Base-by-base conservation (phyloP, 1,140 invertebrate genomes). In the Gonioctena quinquepunctata region DNA sequence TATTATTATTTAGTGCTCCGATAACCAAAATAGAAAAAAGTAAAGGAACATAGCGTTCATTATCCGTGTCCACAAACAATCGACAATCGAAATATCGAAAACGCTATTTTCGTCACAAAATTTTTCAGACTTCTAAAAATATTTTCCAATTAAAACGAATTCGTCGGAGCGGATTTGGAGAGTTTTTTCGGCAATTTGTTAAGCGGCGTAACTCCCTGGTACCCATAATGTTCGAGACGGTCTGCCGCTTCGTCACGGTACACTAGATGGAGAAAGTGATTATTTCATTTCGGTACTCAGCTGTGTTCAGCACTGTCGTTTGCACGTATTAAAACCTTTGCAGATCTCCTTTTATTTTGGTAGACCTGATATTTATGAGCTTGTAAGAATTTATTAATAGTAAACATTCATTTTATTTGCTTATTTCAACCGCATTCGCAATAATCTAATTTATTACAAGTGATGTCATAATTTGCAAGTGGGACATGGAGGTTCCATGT, bases 61-160 rank as follows among this genome's bases (percentile, higher is more conserved):
- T n/a, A n/a, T n/a, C n/a, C n/a, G n/a, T n/a, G n/a, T n/a, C n/a
- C n/a, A n/a, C 33, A 42, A 8, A 42, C 33, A 42, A 42, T 13
- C 11, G 11, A n/a, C 33, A 42, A 42, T n/a, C 8, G 33, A 42
- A 42, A 42, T 42, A n/a, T 8, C 33, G 33, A n/a, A 4, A n/a
- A 11, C 33, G 11, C 16, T n/a, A n/a, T 1, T 42, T 42, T 42
- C 33, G 33, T 13, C 33, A n/a, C 11, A 56, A n/a, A n/a, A n/a
- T 42, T 42, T 42, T 42, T 42, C 33, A 27, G 54, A 18, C 16
- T 62, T 50, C 67, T 69, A 69, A 69, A 69, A 49, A 61, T 69
- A 59, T 69, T 69, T 50, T 48, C 67, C 52, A 57, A 69, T 69
- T 69, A 69, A 69, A 69, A 63, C 54, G 57, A 69, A 69, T 69